phyloP scores from a whole-genome alignment of 2,888 invertebrate species.

The Erebia palarica region DNA sequence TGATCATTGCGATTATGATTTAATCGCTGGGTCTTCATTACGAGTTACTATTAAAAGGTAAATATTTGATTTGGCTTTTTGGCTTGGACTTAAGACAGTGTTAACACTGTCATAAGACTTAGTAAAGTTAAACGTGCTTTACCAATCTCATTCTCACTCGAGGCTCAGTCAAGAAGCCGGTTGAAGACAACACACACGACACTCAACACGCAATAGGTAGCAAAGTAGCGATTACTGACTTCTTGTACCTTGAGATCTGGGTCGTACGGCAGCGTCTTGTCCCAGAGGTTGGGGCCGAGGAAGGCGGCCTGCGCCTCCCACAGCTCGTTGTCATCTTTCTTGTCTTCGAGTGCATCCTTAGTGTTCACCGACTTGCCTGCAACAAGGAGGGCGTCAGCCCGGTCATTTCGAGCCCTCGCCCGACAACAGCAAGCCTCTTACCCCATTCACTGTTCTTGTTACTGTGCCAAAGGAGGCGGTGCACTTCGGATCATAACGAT shows the following conservation, averaged over 20 bases:
- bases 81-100: too few species aligned
- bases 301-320: constrained; percentile 98
- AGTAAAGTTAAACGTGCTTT: too few species aligned
- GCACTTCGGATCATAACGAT: too few species aligned
- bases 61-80: too few species aligned
- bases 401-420: constrained; percentile 59
- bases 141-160: background rate
- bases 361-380: constrained; percentile 84
- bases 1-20: too few species aligned
- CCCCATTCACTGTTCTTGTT: constrained; percentile 3
- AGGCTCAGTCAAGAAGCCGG: constrained; percentile 49
- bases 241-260: constrained; percentile 96
- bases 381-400: constrained; percentile 71
- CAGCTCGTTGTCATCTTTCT: constrained; percentile 92
- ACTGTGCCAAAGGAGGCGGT: constrained; percentile 8
- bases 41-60: too few species aligned
- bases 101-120: too few species aligned
- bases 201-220: constrained; percentile 73
- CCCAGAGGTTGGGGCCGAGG: constrained; percentile 97
- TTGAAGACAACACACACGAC: constrained; percentile 57
- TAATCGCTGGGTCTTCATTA: too few species aligned
- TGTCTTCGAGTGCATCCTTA: constrained; percentile 85
- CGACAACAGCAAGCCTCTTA: background rate
- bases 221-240: constrained; percentile 81
- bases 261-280: constrained; percentile 95